Conservation (phyloP, 2,113 vertebrate species). For the Micronycteris hirsuta region DNA sequence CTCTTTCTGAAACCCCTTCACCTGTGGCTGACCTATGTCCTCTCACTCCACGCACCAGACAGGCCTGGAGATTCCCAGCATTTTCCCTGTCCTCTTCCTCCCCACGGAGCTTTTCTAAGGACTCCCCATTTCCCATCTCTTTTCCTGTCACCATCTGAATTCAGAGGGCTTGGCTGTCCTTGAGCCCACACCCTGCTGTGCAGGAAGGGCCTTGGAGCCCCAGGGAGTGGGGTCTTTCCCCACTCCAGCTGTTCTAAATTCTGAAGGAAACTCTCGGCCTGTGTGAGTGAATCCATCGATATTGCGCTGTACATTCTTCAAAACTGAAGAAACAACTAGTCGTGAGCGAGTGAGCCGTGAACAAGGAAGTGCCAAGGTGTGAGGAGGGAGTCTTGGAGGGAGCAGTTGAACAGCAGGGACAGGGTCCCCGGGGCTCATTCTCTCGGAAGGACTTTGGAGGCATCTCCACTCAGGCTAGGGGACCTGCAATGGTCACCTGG, state of each 20-base stretch:
- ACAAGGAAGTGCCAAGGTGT: background rate
- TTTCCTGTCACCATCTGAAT: background rate
- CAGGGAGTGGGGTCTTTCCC: background rate
- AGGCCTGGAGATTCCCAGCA: too few relatives aligned
- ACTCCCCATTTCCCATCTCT: background rate
- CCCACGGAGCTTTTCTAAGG: background rate
- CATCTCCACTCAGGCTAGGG: too few relatives aligned
- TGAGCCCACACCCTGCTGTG: background rate
- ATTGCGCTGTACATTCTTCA: background rate
- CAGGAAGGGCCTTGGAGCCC: background rate
- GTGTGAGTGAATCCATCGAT: background rate
- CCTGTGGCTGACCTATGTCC: background rate
- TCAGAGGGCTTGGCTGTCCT: background rate
- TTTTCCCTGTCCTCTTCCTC: background rate
- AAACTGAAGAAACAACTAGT: background rate
- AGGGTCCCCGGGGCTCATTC: background rate
- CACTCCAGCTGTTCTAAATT: background rate
- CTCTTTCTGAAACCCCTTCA: background rate
- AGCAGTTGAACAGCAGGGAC: background rate
- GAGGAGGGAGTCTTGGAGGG: background rate
- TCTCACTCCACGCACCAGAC: accelerated
- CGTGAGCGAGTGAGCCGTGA: too few relatives aligned
- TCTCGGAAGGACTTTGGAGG: background rate
- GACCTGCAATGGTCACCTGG: too few relatives aligned
- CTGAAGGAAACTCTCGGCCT: background rate